Evolutionary conservation across 2,113 vertebrate genomes (phyloP).

Genomic region (Phalacrocorax carbo): DNA sequence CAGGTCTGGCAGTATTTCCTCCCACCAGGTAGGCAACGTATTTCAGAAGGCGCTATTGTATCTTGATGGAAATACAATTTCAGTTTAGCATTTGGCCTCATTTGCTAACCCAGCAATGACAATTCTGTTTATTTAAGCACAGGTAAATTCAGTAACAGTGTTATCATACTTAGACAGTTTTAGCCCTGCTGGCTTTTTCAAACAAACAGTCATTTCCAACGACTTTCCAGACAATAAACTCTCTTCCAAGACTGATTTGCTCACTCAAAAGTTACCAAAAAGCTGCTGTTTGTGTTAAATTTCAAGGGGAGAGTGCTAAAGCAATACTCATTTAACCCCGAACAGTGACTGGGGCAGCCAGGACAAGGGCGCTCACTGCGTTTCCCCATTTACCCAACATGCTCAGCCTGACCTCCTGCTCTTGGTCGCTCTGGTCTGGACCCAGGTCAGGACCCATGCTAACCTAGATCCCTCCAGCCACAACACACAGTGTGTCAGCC

Average conservation of each 20-base stretch:
- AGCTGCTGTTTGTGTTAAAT: neutral
- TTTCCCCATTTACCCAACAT: too few species aligned
- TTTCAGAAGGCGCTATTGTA: neutral
- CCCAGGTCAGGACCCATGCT: fast-evolving
- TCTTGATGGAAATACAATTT: neutral
- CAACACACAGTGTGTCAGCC: neutral
- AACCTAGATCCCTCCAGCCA: too few species aligned
- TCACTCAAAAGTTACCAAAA: neutral
- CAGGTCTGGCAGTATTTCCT: neutral
- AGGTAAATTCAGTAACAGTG: neutral
- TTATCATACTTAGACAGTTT: neutral
- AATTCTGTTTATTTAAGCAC: neutral
- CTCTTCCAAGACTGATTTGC: neutral
- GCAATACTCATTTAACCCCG: fast-evolving
- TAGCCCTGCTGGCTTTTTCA: neutral
- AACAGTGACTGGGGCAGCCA: fast-evolving
- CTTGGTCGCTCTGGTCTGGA: fast-evolving
- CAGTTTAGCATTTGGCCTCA: neutral
- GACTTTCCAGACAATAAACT: neutral
- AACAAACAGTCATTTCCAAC: neutral
- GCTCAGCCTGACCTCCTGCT: neutral
- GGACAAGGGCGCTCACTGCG: neutral
- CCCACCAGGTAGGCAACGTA: neutral
- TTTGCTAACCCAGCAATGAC: neutral
- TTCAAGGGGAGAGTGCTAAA: neutral